phyloP scores from a whole-genome alignment of 2,888 invertebrate species.

The Lissonota sp. region DNA sequence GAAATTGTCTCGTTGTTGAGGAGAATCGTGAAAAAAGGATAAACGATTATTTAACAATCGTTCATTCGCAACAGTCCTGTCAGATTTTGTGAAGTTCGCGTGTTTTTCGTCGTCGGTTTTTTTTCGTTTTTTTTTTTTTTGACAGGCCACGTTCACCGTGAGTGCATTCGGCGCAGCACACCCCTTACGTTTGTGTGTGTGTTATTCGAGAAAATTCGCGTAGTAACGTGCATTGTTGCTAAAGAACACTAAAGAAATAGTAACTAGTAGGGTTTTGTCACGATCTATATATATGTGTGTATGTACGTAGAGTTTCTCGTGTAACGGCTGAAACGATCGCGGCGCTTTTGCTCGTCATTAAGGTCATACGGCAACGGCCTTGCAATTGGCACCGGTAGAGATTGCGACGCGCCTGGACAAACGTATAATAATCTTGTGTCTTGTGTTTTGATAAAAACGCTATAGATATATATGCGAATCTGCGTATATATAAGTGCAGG shows the following conservation, averaged over 20 bases:
- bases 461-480: slow-evolving; percentile 22
- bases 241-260: neutral
- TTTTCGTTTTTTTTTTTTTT: slow-evolving; percentile 64
- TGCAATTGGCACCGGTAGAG: slow-evolving; percentile 74
- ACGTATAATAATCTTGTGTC: slow-evolving; percentile 52
- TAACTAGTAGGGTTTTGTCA: too few relatives aligned
- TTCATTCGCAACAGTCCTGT: slow-evolving; percentile 12
- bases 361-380: slow-evolving; percentile 80
- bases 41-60: neutral
- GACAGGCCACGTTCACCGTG: slow-evolving; percentile 71
- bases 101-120: slow-evolving; percentile 58
- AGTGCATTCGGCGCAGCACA: slow-evolving; percentile 53
- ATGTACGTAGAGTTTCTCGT: slow-evolving; percentile 45
- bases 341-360: slow-evolving; percentile 76
- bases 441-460: slow-evolving; percentile 36
- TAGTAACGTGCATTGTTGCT: slow-evolving; percentile 9
- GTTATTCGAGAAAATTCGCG: neutral
- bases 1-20: slow-evolving; percentile 5
- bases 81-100: slow-evolving; percentile 30
- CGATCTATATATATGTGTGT: neutral
- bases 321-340: slow-evolving; percentile 64
- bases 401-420: slow-evolving; percentile 56
- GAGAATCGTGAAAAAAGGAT: neutral
- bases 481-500: neutral
- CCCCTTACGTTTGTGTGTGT: slow-evolving; percentile 1